Percentiles rank a stretch among this genome's conserved stretches.
Conservation (phyloP, 2,113 vertebrate species). For the Vulpes lagopus region DNA sequence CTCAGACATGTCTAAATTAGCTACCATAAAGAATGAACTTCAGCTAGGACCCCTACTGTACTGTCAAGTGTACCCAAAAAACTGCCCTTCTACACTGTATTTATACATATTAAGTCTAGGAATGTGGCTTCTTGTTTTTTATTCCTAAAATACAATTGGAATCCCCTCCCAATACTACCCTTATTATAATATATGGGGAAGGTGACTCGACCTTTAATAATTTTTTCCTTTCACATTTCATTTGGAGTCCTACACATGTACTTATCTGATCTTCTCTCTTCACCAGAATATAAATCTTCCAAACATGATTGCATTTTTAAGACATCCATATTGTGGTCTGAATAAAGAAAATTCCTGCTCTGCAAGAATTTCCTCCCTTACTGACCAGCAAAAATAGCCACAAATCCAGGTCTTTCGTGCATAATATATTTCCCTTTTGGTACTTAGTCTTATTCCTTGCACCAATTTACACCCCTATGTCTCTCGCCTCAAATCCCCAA, state of each 20-base stretch:
- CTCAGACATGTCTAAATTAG: slow-evolving; percentile 35
- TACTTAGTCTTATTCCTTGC: background rate
- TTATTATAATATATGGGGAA: slow-evolving; percentile 42
- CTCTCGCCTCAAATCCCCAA: slow-evolving; percentile 31
- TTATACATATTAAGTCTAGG: slow-evolving; percentile 2
- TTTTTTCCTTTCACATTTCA: slow-evolving; percentile 60
- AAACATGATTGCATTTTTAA: slow-evolving; percentile 60
- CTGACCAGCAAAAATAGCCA: slow-evolving; percentile 53
- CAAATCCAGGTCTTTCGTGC: background rate
- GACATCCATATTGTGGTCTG: slow-evolving; percentile 31
- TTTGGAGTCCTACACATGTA: slow-evolving; percentile 54
- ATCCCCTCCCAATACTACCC: background rate
- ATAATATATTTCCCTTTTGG: slow-evolving; percentile 1
- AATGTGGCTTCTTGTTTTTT: background rate
- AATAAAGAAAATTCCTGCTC: slow-evolving; percentile 56
- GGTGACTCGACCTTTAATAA: slow-evolving; percentile 40
- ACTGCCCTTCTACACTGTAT: background rate
- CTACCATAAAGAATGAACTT: background rate
- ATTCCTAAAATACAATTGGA: background rate
- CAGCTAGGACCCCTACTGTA: background rate
- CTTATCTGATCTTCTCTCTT: slow-evolving; percentile 68
- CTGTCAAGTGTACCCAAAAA: background rate
- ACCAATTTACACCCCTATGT: background rate
- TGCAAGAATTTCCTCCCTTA: slow-evolving; percentile 35
- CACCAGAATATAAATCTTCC: slow-evolving; percentile 73